These are phyloP conservation scores for Dusona sp. DNA, from an alignment of 2,888 invertebrate species.

Conservation along the genomic window DNA sequence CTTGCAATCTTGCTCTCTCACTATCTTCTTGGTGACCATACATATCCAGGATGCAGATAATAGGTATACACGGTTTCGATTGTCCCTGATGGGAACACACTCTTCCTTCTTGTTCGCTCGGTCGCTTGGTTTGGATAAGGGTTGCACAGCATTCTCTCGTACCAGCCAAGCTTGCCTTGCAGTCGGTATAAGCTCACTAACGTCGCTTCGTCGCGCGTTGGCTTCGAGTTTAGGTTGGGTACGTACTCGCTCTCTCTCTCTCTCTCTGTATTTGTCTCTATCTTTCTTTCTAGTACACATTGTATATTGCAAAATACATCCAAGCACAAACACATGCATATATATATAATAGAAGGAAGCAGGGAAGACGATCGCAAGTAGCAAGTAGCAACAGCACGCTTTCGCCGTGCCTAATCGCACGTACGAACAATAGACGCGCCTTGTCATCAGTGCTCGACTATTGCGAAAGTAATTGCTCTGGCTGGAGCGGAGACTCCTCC, in stretches of 20 bases:
- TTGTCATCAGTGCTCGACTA: slow-evolving; percentile 80
- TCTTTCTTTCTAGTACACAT: not conserved
- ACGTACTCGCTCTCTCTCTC: slow-evolving; percentile 6
- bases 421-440: slow-evolving; percentile 81
- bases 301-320: not conserved
- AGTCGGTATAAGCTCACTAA: slow-evolving; percentile 56
- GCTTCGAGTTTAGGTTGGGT: slow-evolving; percentile 63
- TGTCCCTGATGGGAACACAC: slow-evolving; percentile 73
- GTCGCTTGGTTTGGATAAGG: slow-evolving; percentile 64
- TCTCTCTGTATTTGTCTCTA: slow-evolving; percentile 4
- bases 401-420: slow-evolving; percentile 78
- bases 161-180: slow-evolving; percentile 36
- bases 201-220: slow-evolving; percentile 51
- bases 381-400: slow-evolving; percentile 67
- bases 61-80: slow-evolving; percentile 72
- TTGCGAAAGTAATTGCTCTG: slow-evolving; percentile 82
- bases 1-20: slow-evolving; percentile 54
- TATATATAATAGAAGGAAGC: not conserved
- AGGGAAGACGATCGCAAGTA: slow-evolving; percentile 72
- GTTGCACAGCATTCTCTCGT: slow-evolving; percentile 51
- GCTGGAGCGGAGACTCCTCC: slow-evolving; percentile 58
- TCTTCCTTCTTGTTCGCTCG: slow-evolving; percentile 64
- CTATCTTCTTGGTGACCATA: slow-evolving; percentile 46
- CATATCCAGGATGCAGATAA: slow-evolving; percentile 50
- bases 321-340: not conserved